Evolutionary conservation across 1,140 invertebrate genomes (phyloP), one percentile per base, ranked within the genome.

Genomic region (Tribolium madens): DNA sequence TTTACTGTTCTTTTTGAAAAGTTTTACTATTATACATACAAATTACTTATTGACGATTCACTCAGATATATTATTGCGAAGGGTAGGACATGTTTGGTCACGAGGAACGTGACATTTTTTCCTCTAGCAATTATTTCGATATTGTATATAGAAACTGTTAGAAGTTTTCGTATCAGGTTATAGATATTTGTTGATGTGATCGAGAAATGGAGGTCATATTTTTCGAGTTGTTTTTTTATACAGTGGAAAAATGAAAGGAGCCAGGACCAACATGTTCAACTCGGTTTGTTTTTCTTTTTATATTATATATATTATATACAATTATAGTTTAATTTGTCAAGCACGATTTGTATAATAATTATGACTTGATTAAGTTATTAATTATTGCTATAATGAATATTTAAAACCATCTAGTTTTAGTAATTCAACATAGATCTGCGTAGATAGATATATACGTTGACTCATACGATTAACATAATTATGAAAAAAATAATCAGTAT

Each of bases 361-460:
- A 76, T 76, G 53, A 69, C 74, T 76, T 50, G 33, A 15, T 76
- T 76, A 76, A 69, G 64, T 76, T 76, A 26, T 26, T 26, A 53
- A 26, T 26, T 26, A 53, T 72, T 31, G 68, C 76, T 73, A 77
- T 73, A 77, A 64, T 73, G 52, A 60, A 77, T 77, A 76, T 76
- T 73, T 60, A 21, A 50, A 73, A 75, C 15, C 73, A 79, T 75
- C 48, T 81, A 81, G 80, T 80, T 81, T 81, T 81, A 80, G 78
- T 47, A 18, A 81, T 80, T 81, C 78, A 78, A 78, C 33, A 75
- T 80, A 81, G 76, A 78, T 79, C 77, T 80, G 73, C 75, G 72
- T 80, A 80, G 77, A 57, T 82, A 82, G 81, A 79, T 73, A 60
- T 77, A 77, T 78, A 78, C 76, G 77, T 80, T 82, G 78, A 80